Conservation (phyloP, 2,888 invertebrate genomes). For the Watsonalla cultraria region DNA sequence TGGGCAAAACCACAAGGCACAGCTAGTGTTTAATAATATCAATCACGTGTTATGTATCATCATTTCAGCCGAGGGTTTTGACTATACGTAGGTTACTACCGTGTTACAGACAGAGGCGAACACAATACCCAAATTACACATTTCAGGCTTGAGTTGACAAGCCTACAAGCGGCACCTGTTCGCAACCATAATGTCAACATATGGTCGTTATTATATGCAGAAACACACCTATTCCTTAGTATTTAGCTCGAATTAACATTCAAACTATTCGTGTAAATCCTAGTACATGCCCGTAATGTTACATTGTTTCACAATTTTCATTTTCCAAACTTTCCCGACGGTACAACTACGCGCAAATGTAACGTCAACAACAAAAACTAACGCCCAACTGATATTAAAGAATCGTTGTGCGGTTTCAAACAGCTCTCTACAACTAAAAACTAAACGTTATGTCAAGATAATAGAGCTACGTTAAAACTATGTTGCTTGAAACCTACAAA, state of each 20-base stretch:
- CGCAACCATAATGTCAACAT: no score
- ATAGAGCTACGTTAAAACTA: background rate
- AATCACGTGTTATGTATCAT: no score
- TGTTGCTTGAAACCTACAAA: background rate
- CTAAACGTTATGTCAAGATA: background rate
- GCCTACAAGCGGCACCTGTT: no score
- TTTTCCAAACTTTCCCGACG: background rate
- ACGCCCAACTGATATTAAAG: slow-evolving; percentile 11
- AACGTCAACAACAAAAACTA: background rate
- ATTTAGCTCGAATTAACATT: background rate
- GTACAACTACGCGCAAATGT: background rate
- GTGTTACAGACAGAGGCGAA: no score
- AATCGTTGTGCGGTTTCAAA: slow-evolving; percentile 13
- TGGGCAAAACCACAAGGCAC: no score
- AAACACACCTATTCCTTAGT: background rate
- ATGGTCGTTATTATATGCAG: no score
- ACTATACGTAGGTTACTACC: no score
- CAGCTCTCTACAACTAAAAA: slow-evolving; percentile 3
- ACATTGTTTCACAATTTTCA: background rate
- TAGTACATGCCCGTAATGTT: background rate
- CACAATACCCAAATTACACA: no score
- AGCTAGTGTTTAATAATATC: no score
- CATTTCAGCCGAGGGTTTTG: no score
- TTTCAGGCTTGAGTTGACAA: no score
- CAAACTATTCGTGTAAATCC: background rate